Evolutionary conservation across 2,113 vertebrate species (phyloP).

Genomic region (Amphilophus citrinellus): DNA sequence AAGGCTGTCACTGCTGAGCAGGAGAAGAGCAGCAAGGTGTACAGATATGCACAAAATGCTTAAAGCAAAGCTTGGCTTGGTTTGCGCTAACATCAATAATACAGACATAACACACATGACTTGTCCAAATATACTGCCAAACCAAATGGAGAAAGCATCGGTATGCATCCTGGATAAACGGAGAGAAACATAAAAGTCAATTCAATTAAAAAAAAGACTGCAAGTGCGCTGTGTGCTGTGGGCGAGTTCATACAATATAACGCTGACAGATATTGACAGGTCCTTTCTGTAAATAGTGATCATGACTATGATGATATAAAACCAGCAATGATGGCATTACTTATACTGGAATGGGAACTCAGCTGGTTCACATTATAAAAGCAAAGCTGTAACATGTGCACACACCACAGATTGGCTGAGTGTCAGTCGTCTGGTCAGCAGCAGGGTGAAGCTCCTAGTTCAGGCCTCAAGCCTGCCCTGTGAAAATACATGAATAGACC

Average conservation of each 20-base stretch:
- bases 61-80: not conserved
- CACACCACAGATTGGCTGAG: not conserved
- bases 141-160: not conserved
- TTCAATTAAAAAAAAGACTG: not conserved
- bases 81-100: not conserved
- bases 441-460: not conserved
- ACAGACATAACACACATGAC: not conserved
- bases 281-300: slow-evolving; percentile 27
- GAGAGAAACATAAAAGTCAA: not conserved
- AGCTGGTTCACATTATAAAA: not conserved
- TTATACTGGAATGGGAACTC: not conserved
- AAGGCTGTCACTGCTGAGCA: not conserved
- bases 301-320: slow-evolving; percentile 11
- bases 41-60: not conserved
- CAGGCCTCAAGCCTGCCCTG: not conserved
- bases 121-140: slow-evolving; percentile 9
- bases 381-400: not conserved
- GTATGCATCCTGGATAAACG: not conserved
- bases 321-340: slow-evolving; percentile 19
- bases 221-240: not conserved
- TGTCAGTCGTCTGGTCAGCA: slow-evolving; percentile 20
- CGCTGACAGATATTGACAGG: slow-evolving; percentile 39
- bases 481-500: not conserved
- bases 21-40: not conserved
- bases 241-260: not conserved